Conservation (phyloP, 2,888 invertebrate genomes). For the Biston betularia region DNA sequence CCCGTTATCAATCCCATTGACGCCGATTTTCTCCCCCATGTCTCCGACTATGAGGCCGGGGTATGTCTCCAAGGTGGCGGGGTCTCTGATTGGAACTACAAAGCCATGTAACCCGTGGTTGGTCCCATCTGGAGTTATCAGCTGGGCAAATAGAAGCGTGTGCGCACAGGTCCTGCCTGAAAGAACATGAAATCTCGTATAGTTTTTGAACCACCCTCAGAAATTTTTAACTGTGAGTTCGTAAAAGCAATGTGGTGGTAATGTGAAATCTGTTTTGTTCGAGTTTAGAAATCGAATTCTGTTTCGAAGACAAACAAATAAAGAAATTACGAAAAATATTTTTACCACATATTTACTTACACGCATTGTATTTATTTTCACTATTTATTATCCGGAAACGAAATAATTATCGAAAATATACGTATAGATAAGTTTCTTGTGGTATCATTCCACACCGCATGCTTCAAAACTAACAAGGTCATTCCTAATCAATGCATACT, state of each 20-base stretch:
- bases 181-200: slow-evolving; percentile 31
- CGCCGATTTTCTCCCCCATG: slow-evolving; percentile 96
- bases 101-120: slow-evolving; percentile 96
- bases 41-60: slow-evolving; percentile 96
- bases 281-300: too few species aligned
- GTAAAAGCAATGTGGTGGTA: too few species aligned
- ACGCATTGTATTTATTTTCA: background rate
- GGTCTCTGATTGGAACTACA: slow-evolving; percentile 93
- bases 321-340: background rate
- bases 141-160: slow-evolving; percentile 95
- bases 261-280: too few species aligned
- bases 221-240: background rate
- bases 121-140: slow-evolving; percentile 91
- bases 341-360: background rate
- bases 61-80: slow-evolving; percentile 90
- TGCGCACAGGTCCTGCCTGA: slow-evolving; percentile 93
- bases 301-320: too few species aligned
- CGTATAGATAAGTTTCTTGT: slow-evolving; percentile 9
- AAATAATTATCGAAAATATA: background rate
- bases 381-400: background rate
- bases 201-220: background rate
- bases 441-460: background rate
- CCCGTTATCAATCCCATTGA: slow-evolving; percentile 98
- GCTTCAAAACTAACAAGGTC: slow-evolving; percentile 18
- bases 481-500: slow-evolving; percentile 16